Evolutionary conservation across 2,888 invertebrate species (phyloP), one percentile per base, ranked within the genome.

Genomic region (Tiphia femorata): DNA sequence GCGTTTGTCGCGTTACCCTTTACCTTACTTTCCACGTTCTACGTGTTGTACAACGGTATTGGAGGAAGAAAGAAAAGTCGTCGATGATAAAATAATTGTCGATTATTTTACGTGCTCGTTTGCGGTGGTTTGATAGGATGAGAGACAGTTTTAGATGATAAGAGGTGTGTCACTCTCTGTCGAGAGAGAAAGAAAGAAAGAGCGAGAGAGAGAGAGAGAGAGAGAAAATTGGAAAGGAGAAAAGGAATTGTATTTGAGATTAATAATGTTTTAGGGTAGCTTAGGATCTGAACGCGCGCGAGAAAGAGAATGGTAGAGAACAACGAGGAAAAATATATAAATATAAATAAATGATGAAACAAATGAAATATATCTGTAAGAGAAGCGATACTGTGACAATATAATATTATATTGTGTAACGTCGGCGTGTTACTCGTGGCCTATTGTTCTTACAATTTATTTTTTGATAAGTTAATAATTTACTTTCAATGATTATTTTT

Each of bases 331-430:
- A n/a, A n/a, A n/a, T n/a, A 16, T 61, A 44, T 33, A 33, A 33
- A 33, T 33, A 33, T 6, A 14, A 33, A 14, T 4, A 33, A 33
- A 33, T 33, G 8, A 33, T 14, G 12, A 12, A 33, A n/a, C 14
- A 61, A 64, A 64, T 51, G 8, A 54, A 42, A 53, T 37, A 43
- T 62, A 52, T 55, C 41, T 51, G 29, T 50, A 59, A 63, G 56
- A 52, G 58, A 70, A 74, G 69, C 64, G 59, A 80, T n/a, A 75
- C 57, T 75, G 73, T 76, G 76, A 80, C 79, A 70, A 75, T 75
- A 73, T 73, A n/a, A n/a, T n/a, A 74, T 65, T 70, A 57, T 70
- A 70, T 67, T 70, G 62, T 66, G 58, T 66, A 66, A 64, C 55
- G 23, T n/a, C 5, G 4, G 12, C 8, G 10, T 3, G 16, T 29